Evolutionary conservation across 2,113 vertebrate genomes (phyloP).

Genomic region (Daubentonia madagascariensis): DNA sequence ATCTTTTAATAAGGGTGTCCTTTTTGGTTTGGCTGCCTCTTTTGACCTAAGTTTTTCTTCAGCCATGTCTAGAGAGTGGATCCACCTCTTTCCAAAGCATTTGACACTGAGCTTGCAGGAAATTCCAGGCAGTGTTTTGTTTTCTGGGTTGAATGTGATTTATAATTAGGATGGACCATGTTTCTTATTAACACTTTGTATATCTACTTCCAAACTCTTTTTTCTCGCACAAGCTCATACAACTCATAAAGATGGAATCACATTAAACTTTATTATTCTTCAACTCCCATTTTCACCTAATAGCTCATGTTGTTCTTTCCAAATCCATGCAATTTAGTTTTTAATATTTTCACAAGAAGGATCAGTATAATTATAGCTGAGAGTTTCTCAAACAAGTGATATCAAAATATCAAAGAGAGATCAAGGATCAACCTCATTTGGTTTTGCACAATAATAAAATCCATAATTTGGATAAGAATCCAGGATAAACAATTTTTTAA

Average conservation of each 20-base stretch:
- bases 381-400: background rate
- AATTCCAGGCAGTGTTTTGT: background rate
- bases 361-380: background rate
- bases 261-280: background rate
- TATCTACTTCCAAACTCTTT: background rate
- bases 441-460: background rate
- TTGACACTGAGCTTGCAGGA: background rate
- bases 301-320: background rate
- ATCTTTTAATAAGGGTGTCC: background rate
- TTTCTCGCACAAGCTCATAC: background rate
- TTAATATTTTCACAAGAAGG: slow-evolving; percentile 14
- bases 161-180: background rate
- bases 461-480: background rate
- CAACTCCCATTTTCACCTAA: background rate
- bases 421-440: background rate
- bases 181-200: background rate
- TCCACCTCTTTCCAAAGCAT: background rate
- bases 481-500: background rate
- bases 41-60: background rate
- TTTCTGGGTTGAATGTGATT: background rate
- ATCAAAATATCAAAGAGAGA: background rate
- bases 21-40: background rate
- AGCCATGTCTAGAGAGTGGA: background rate
- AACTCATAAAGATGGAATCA: background rate
- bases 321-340: background rate